Base-by-base conservation (phyloP, 2,797 vertebrate genomes). In the Uromys caudimaculatus region DNA sequence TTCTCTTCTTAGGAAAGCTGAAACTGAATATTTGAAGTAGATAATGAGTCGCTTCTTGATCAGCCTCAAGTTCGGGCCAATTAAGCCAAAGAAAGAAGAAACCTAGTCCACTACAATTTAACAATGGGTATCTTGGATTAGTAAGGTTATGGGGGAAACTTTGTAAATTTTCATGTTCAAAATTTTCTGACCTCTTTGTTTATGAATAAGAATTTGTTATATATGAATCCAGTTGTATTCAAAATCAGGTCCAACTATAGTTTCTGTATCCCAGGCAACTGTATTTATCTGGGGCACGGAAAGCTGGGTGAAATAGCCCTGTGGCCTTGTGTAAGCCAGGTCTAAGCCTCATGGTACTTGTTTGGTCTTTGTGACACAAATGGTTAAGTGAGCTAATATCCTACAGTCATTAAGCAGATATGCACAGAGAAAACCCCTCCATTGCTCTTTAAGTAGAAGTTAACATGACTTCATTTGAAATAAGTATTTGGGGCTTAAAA, bases 1-100 rank as follows among this genome's bases (percentile, higher is more conserved):
- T 4, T 60, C 23, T 90, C 64, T 76, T 96, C 6, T 93, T 16
- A 24, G 21, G n/a, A 52, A 85, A 88, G 82, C 14, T 67, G 19
- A 83, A 90, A 14, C 27, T 64, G 73, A 87, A 50, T 85, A 67
- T 78, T 92, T 58, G n/a, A 96, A 83, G 88, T 52, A 35, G 32
- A 35, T n/a, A 69, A 69, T 64, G 9, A 73, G 47, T 78, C 23
- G 24, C 60, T 87, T 2, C 54, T 23, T 58, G 35, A 35, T 83
- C 32, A n/a, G 41, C 29, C 82, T 8, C 60, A 67, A 75, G 41
- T 73, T 83, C 67, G 69, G 17, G 29, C 12, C 64, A 54, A 17
- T 44, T 38, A 50, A 77, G 81, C 86, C 7, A 60, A 13, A 32
- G 23, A 77, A 11, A 17, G 21, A 4, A 12, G 5, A 76, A 94